Conservation (phyloP, 2,888 invertebrate genomes). For the Spodoptera littoralis region DNA sequence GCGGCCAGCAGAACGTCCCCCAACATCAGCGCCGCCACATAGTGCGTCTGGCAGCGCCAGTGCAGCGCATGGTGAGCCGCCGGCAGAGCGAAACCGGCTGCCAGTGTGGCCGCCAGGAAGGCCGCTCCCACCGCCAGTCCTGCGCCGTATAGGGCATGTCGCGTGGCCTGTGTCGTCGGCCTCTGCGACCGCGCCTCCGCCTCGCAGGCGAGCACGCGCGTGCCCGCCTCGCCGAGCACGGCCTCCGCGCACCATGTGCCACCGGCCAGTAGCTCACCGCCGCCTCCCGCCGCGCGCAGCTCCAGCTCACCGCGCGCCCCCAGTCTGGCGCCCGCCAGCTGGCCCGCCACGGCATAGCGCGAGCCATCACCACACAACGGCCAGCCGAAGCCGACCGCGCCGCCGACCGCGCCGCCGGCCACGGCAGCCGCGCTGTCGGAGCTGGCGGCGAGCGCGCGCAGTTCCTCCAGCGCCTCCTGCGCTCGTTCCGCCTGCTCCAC, state of each 20-base stretch:
- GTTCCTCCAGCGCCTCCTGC: slow-evolving; percentile 73
- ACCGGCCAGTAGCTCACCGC: slow-evolving; percentile 78
- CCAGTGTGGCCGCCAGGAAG: slow-evolving; percentile 94
- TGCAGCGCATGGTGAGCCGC: slow-evolving; percentile 95
- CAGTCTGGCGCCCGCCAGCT: slow-evolving; percentile 85
- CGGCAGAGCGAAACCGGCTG: slow-evolving; percentile 93
- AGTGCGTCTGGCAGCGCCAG: slow-evolving; percentile 96
- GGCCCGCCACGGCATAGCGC: slow-evolving; percentile 89
- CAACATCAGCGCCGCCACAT: slow-evolving; percentile 94
- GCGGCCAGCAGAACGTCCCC: slow-evolving; percentile 94
- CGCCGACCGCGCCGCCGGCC: slow-evolving; percentile 65
- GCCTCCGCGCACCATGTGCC: slow-evolving; percentile 87
- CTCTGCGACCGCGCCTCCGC: slow-evolving; percentile 83
- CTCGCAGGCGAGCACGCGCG: slow-evolving; percentile 82
- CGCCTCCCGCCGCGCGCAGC: slow-evolving; percentile 66
- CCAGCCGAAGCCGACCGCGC: slow-evolving; percentile 84
- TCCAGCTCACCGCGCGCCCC: slow-evolving; percentile 87
- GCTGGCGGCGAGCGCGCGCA: slow-evolving; percentile 62
- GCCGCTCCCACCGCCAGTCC: slow-evolving; percentile 94
- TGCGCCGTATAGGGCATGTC: slow-evolving; percentile 93
- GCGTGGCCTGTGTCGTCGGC: slow-evolving; percentile 82
- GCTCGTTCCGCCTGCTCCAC: slow-evolving; percentile 74
- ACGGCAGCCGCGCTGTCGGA: slow-evolving; percentile 72
- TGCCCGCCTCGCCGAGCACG: slow-evolving; percentile 73
- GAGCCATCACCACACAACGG: slow-evolving; percentile 85